Conservation (phyloP, 2,113 vertebrate species). For the Pachycephala philippinensis region DNA sequence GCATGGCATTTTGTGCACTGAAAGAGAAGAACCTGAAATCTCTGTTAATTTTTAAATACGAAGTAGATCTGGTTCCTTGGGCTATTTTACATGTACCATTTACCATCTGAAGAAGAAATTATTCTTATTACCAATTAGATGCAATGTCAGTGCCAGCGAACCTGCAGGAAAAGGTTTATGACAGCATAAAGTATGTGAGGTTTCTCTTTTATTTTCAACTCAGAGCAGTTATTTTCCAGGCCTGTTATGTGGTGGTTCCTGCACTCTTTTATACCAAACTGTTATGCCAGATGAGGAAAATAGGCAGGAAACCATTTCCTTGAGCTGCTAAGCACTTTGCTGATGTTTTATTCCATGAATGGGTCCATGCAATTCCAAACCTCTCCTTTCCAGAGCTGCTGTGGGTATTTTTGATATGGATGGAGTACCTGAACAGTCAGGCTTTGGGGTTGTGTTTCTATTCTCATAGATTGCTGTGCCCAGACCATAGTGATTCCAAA, state of each 20-base stretch:
- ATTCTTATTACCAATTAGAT: constrained; percentile 19
- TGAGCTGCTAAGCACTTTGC: neutral
- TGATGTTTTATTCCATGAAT: neutral
- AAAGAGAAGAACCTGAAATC: neutral
- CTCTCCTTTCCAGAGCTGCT: neutral
- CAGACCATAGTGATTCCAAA: neutral
- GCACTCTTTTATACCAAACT: neutral
- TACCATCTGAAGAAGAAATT: constrained; percentile 1
- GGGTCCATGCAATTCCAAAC: neutral
- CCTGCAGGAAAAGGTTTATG: constrained; percentile 16
- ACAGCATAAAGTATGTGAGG: neutral
- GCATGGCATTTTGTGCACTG: fast-evolving
- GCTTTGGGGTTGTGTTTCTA: neutral
- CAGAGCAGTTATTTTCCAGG: neutral
- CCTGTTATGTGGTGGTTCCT: neutral
- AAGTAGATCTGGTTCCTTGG: neutral
- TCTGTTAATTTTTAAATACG: constrained; percentile 26
- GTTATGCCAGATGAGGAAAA: neutral
- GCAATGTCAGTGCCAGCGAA: constrained; percentile 3
- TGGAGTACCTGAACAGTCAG: neutral
- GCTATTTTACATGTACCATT: neutral
- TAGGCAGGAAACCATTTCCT: neutral
- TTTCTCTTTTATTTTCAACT: neutral
- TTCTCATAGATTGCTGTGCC: neutral
- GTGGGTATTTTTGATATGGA: neutral